Evolutionary conservation across 2,888 invertebrate species (phyloP).

Genomic region (Pachydiplax longipennis): DNA sequence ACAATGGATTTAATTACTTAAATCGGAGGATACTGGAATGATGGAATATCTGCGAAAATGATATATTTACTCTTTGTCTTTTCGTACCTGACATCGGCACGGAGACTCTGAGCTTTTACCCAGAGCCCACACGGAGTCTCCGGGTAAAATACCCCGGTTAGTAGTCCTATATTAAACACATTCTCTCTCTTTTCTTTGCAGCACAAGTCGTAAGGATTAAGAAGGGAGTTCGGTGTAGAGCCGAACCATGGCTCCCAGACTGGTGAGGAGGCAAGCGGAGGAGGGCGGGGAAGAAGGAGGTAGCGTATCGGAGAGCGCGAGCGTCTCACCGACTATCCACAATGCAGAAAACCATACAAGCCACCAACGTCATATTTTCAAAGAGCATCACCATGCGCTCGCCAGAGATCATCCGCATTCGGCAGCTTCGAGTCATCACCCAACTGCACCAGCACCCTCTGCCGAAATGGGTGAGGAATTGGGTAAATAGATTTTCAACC

Average conservation of each 20-base stretch:
- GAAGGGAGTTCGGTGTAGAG: slow-evolving; percentile 8
- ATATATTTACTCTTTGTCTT: no score
- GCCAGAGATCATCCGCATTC: background rate
- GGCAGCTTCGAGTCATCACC: background rate
- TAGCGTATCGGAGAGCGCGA: slow-evolving; percentile 48
- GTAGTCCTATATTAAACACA: no score
- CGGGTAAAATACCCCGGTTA: background rate
- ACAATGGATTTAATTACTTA: no score
- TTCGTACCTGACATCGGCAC: no score
- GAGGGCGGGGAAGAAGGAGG: slow-evolving; percentile 49
- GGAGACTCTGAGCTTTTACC: no score
- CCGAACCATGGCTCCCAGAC: slow-evolving; percentile 45
- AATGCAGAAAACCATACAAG: slow-evolving; percentile 25
- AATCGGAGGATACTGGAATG: no score
- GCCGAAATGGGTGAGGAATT: background rate
- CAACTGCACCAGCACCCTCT: slow-evolving; percentile 15
- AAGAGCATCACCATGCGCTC: slow-evolving; percentile 32
- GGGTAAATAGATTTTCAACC: no score
- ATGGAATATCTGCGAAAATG: no score
- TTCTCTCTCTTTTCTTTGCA: background rate
- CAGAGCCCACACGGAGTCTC: background rate
- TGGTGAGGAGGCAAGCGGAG: slow-evolving; percentile 47
- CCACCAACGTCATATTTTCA: background rate
- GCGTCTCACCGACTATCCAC: background rate
- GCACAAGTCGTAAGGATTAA: slow-evolving; percentile 33